Evolutionary conservation across 2,797 vertebrate species (phyloP).

Genomic region (Hypotaenidia okinawae): DNA sequence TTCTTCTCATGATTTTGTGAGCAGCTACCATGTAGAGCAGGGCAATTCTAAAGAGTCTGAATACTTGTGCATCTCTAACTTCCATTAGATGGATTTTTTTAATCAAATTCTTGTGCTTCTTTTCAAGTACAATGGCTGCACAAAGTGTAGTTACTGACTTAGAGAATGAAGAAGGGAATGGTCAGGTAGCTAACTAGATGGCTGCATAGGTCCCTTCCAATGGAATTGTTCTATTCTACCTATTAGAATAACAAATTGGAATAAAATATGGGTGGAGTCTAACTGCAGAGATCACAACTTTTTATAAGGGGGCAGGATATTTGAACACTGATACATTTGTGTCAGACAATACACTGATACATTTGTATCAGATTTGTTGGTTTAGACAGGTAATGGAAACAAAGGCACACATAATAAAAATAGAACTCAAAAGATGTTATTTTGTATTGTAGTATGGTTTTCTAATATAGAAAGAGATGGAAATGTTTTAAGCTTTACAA

Average conservation of each 20-base stretch:
- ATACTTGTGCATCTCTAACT: background rate
- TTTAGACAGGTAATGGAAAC: background rate
- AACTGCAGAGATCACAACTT: background rate
- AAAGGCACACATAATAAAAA: background rate
- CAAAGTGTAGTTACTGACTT: background rate
- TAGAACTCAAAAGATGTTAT: background rate
- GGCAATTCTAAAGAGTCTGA: background rate
- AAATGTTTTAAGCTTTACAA: background rate
- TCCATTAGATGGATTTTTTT: accelerated
- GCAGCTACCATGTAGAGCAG: background rate
- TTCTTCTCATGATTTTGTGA: background rate
- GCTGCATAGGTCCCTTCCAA: background rate
- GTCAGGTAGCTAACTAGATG: background rate
- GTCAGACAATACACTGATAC: background rate
- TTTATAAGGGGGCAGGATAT: background rate
- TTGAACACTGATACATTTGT: background rate
- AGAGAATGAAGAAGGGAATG: background rate
- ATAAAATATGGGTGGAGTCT: background rate
- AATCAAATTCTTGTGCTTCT: background rate
- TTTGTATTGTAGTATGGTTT: background rate
- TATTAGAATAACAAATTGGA: background rate
- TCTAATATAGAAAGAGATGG: background rate
- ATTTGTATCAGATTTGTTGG: background rate
- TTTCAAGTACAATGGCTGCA: background rate
- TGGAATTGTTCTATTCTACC: background rate